These are phyloP conservation scores for Synergus gifuensis DNA, from an alignment of 2,888 invertebrate species.

Conservation along the genomic window DNA sequence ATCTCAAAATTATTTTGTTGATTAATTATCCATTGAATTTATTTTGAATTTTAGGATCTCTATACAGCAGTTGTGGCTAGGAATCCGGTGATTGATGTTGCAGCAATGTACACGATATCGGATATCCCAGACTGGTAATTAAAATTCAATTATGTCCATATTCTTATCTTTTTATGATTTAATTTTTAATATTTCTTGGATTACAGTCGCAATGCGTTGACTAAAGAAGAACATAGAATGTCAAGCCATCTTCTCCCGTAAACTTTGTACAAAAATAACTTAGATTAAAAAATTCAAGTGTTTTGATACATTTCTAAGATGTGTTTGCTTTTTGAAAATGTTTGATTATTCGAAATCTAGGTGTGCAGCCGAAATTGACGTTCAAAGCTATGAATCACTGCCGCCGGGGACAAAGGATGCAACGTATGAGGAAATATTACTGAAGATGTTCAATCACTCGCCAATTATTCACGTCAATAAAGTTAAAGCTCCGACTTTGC, in stretches of 20 bases:
- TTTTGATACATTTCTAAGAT: too few species aligned
- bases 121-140: conserved; percentile 96
- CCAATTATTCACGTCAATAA: conserved; percentile 84
- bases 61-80: conserved; percentile 87
- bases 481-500: conserved; percentile 87
- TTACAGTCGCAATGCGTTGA: too few species aligned
- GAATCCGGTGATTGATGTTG: conserved; percentile 91
- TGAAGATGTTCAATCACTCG: conserved; percentile 84
- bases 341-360: conserved; percentile 74
- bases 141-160: conserved; percentile 41
- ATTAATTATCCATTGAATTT: conserved; percentile 4
- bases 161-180: neutral
- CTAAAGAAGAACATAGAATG: too few species aligned
- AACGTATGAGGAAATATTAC: conserved; percentile 75
- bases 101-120: conserved; percentile 84
- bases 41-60: conserved; percentile 76
- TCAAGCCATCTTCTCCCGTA: too few species aligned
- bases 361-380: conserved; percentile 83
- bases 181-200: too few species aligned
- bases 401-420: conserved; percentile 78
- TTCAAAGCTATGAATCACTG: conserved; percentile 80
- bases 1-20: too few species aligned
- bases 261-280: too few species aligned
- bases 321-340: conserved; percentile 29
- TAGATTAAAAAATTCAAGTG: too few species aligned